These are phyloP conservation scores for Tinamus major DNA, from an alignment of 2,797 vertebrate species.

Conservation along the genomic window DNA sequence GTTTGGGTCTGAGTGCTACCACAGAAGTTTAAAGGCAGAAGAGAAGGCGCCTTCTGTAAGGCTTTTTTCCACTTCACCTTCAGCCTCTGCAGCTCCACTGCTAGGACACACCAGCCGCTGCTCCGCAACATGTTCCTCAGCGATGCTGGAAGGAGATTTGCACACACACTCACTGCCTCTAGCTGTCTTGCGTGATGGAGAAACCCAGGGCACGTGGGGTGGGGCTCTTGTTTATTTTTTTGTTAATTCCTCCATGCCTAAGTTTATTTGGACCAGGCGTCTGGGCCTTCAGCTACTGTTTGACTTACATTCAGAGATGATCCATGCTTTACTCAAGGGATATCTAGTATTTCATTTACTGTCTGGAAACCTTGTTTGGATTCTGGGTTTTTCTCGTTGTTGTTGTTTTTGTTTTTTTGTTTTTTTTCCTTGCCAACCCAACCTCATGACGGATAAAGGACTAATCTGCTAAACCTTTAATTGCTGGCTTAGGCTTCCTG, in stretches of 20 bases:
- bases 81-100: neutral
- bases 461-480: neutral
- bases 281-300: conserved; percentile 30
- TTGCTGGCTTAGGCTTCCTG: neutral
- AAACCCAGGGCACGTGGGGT: neutral
- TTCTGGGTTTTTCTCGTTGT: too few relatives aligned
- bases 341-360: conserved; percentile 32
- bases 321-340: conserved; percentile 16
- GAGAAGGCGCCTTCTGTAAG: too few relatives aligned
- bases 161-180: neutral
- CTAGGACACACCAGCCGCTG: neutral
- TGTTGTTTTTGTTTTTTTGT: neutral
- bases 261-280: conserved; percentile 29
- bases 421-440: conserved; percentile 19
- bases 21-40: neutral
- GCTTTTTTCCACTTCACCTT: neutral
- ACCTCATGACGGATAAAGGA: neutral
- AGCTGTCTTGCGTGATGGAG: neutral
- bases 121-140: too few relatives aligned
- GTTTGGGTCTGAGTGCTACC: conserved; percentile 11
- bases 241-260: conserved; percentile 20
- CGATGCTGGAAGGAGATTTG: too few relatives aligned
- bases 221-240: conserved; percentile 10
- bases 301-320: conserved; percentile 51
- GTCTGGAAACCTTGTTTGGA: conserved; percentile 8